Percentiles rank a stretch among this genome's conserved stretches.
Conservation (phyloP, 2,113 vertebrate genomes). For the Anser brachyrhynchus region DNA sequence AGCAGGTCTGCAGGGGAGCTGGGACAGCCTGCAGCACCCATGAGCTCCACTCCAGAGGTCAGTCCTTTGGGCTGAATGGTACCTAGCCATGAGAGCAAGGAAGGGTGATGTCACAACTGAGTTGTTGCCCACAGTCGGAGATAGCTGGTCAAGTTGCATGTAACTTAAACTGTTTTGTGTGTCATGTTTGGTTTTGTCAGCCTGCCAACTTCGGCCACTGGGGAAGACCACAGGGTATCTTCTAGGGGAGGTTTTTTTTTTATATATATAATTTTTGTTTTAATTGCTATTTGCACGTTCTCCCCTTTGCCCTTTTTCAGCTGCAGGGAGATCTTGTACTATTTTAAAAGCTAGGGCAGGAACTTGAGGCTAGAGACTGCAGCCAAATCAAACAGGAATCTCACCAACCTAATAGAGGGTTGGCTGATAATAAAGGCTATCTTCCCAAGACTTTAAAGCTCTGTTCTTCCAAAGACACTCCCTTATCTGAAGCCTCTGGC, state of each 20-base stretch:
- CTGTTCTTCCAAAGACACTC: constrained; percentile 43
- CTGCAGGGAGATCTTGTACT: constrained; percentile 25
- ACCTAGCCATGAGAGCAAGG: not conserved
- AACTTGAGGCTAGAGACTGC: not conserved
- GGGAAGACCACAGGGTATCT: not conserved
- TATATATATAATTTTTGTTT: not conserved
- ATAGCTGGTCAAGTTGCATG: not conserved
- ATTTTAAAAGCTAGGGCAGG: constrained; percentile 51
- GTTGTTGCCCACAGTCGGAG: not conserved
- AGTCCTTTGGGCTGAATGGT: not conserved
- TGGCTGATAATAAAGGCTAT: constrained; percentile 18
- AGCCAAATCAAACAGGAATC: constrained; percentile 53
- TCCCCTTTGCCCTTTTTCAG: constrained; percentile 25
- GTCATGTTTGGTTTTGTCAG: not conserved
- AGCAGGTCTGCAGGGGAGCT: not conserved
- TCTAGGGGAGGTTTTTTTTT: not conserved
- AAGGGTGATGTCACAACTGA: not conserved
- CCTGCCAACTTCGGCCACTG: not conserved
- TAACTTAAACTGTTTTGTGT: not conserved
- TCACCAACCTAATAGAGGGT: constrained; percentile 35
- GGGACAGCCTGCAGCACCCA: not conserved
- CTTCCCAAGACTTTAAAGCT: constrained; percentile 37
- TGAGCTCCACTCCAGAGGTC: not conserved
- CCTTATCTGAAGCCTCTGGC: constrained; percentile 59
- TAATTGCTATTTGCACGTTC: constrained; percentile 7